These are phyloP conservation scores for Mormyrus lacerda DNA, from an alignment of 2,113 vertebrate genomes.

Conservation along the genomic window DNA sequence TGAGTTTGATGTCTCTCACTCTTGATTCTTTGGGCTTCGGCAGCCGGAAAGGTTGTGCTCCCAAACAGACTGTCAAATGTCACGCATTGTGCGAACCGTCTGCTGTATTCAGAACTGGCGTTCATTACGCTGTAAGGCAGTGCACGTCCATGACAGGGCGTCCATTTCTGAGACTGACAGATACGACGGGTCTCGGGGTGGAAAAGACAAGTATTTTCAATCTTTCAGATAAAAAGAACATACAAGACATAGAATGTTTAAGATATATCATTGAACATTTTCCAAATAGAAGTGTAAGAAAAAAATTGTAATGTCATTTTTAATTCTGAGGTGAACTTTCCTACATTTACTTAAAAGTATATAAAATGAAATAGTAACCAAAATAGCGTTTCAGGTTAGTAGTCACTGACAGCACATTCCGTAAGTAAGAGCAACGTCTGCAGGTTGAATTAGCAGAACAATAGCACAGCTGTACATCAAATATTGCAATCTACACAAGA, in stretches of 20 bases:
- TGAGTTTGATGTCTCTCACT: not conserved
- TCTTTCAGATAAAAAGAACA: not conserved
- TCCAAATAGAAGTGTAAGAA: not conserved
- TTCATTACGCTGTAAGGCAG: not conserved
- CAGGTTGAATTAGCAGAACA: not conserved
- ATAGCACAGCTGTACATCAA: not conserved
- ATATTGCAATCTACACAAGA: not conserved
- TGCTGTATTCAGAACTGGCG: not conserved
- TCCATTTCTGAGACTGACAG: not conserved
- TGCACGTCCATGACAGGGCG: not conserved
- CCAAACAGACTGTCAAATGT: not conserved
- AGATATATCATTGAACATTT: not conserved
- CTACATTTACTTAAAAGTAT: not conserved
- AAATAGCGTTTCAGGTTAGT: not conserved
- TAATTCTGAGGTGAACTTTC: not conserved
- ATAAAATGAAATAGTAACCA: not conserved
- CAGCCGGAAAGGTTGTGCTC: not conserved
- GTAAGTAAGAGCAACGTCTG: not conserved
- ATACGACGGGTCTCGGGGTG: not conserved
- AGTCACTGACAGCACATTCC: not conserved
- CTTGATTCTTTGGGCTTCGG: not conserved
- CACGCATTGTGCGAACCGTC: not conserved
- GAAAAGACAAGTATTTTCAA: not conserved
- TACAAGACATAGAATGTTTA: not conserved
- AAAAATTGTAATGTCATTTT: not conserved